A percentile compares a stretch with the other conserved stretches of the same genome.
Evolutionary conservation across 2,113 vertebrate species (phyloP).

Genomic region (Hemicordylus capensis): DNA sequence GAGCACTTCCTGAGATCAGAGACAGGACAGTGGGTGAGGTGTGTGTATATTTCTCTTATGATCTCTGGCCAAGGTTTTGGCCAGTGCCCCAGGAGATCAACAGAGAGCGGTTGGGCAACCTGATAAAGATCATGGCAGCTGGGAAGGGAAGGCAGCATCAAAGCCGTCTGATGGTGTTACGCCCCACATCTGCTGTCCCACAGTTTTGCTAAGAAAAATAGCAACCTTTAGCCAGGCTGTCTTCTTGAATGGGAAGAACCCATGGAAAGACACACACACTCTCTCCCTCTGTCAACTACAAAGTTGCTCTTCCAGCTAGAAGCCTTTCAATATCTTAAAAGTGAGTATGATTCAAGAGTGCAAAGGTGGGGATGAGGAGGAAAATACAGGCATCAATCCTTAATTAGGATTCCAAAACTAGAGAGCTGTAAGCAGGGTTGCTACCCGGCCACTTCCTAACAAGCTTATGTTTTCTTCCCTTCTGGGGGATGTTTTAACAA

Average conservation of each 20-base stretch:
- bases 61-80: conserved; percentile 28
- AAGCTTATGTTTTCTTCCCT: not conserved
- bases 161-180: not conserved
- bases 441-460: not conserved
- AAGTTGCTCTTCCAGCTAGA: not conserved
- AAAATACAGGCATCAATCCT: not conserved
- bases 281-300: not conserved
- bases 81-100: conserved; percentile 6
- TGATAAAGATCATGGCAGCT: conserved; percentile 15
- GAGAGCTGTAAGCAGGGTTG: not conserved
- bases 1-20: conserved; percentile 40
- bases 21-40: conserved; percentile 27
- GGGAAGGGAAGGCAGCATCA: not conserved
- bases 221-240: not conserved
- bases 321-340: not conserved
- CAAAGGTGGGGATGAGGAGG: not conserved
- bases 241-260: not conserved
- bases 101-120: conserved; percentile 6
- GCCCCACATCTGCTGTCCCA: conserved; percentile 10
- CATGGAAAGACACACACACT: not conserved
- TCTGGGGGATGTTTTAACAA: not conserved
- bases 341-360: not conserved
- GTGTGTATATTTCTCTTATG: conserved; percentile 5
- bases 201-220: not conserved
- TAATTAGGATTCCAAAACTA: not conserved